Percentiles rank a stretch among this genome's conserved stretches.
phyloP scores from a whole-genome alignment of 2,888 invertebrate genomes.

The Eustalomyia histrio region DNA sequence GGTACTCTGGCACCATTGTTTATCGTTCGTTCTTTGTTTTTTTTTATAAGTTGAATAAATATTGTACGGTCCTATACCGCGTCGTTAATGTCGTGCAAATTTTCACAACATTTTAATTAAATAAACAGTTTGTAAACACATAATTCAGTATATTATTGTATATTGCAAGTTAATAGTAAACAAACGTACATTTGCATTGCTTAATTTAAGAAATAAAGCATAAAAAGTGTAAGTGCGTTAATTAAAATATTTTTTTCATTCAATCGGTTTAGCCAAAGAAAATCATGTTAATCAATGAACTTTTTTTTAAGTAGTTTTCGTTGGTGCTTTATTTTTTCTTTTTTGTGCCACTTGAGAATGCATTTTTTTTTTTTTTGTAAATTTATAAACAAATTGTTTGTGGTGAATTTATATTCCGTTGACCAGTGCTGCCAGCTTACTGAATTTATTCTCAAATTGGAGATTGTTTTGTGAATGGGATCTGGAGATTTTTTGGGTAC shows the following conservation, averaged over 20 bases:
- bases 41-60: slow-evolving; percentile 48
- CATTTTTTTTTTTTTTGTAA: slow-evolving; percentile 27
- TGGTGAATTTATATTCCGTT: slow-evolving; percentile 35
- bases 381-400: slow-evolving; percentile 55
- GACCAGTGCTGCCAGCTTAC: neutral
- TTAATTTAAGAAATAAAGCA: neutral
- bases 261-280: neutral
- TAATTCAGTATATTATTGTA: neutral
- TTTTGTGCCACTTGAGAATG: slow-evolving; percentile 19
- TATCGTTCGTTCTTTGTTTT: slow-evolving; percentile 29
- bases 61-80: slow-evolving; percentile 51
- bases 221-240: slow-evolving; percentile 35
- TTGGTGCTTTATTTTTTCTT: slow-evolving; percentile 31
- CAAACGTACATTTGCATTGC: neutral
- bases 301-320: slow-evolving; percentile 23
- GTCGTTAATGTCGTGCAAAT: slow-evolving; percentile 47
- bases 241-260: neutral
- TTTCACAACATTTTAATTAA: slow-evolving; percentile 1
- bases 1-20: neutral
- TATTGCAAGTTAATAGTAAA: neutral
- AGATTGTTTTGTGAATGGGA: too few species aligned
- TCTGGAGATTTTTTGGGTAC: too few species aligned
- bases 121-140: neutral
- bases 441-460: too few species aligned
- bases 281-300: slow-evolving; percentile 53